Evolutionary conservation across 2,888 invertebrate species (phyloP).

Genomic region (Amiota minor): DNA sequence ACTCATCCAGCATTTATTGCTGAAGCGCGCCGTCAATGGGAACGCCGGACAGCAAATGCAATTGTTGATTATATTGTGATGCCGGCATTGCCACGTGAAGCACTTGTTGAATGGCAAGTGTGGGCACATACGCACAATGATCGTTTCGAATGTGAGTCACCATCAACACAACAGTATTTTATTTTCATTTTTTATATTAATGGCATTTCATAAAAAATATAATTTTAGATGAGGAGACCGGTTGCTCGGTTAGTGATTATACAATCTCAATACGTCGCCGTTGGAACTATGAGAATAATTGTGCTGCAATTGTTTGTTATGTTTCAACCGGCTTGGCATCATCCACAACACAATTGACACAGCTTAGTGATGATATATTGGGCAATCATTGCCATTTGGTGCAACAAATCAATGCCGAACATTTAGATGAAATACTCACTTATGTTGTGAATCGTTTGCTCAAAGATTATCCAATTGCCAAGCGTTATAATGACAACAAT

Average conservation of each 20-base stretch:
- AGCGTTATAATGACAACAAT: slow-evolving; percentile 49
- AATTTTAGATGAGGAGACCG: slow-evolving; percentile 87
- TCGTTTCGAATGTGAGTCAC: slow-evolving; percentile 85
- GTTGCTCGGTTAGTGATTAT: slow-evolving; percentile 87
- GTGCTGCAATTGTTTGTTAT: slow-evolving; percentile 88
- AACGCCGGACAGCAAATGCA: slow-evolving; percentile 86
- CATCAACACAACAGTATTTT: neutral
- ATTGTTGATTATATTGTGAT: slow-evolving; percentile 92
- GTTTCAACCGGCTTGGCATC: slow-evolving; percentile 78
- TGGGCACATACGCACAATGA: slow-evolving; percentile 92
- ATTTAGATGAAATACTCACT: slow-evolving; percentile 76
- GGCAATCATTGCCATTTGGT: slow-evolving; percentile 69
- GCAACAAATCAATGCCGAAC: slow-evolving; percentile 73
- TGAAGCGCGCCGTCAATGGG: slow-evolving; percentile 87
- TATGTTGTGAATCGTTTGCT: slow-evolving; percentile 75
- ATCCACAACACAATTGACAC: slow-evolving; percentile 73
- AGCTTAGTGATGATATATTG: slow-evolving; percentile 72
- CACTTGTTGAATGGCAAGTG: slow-evolving; percentile 93
- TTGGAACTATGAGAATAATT: slow-evolving; percentile 92
- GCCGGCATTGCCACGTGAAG: slow-evolving; percentile 84
- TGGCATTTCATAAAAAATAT: too few relatives aligned
- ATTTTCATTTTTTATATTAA: neutral
- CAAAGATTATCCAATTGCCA: slow-evolving; percentile 73
- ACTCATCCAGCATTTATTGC: slow-evolving; percentile 81
- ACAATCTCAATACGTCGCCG: slow-evolving; percentile 88